Conservation (phyloP, 2,797 vertebrate genomes). For the Brachyalestes nurse region DNA sequence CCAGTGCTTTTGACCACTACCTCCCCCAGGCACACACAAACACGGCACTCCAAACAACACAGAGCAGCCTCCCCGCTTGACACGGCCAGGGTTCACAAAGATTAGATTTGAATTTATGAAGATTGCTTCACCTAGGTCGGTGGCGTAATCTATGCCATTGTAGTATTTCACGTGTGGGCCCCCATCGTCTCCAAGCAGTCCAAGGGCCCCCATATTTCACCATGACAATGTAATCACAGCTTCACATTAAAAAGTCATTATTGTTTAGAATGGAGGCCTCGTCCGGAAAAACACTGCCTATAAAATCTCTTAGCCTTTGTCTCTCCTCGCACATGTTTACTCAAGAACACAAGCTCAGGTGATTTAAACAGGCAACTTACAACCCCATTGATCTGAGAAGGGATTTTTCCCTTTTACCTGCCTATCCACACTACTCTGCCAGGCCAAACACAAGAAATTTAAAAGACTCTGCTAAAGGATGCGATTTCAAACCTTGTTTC, state of each 20-base stretch:
- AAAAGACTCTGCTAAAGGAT: conserved; percentile 23
- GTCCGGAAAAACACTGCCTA: conserved; percentile 95
- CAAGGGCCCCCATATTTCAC: conserved; percentile 92
- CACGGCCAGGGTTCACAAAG: conserved; percentile 85
- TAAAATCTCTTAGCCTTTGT: conserved; percentile 93
- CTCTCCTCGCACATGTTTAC: conserved; percentile 92
- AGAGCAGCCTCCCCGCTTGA: conserved; percentile 74
- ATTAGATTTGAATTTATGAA: conserved; percentile 99
- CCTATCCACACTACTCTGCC: conserved; percentile 31
- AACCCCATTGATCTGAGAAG: conserved; percentile 85
- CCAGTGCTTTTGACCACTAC: conserved; percentile 32
- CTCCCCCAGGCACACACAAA: conserved; percentile 20
- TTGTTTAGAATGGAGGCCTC: conserved; percentile 97
- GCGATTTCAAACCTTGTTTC: not conserved
- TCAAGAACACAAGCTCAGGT: conserved; percentile 85
- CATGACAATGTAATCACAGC: conserved; percentile 99
- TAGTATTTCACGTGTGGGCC: conserved; percentile 90
- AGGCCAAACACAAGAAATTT: not conserved
- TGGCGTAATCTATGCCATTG: conserved; percentile 83
- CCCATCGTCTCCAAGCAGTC: conserved; percentile 89
- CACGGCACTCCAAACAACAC: conserved; percentile 34
- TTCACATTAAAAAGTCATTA: conserved; percentile 99
- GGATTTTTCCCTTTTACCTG: conserved; percentile 65
- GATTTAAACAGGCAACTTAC: conserved; percentile 89
- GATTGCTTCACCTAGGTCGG: conserved; percentile 91